These are phyloP conservation scores for Lagenorhynchus albirostris DNA, from an alignment of 2,113 vertebrate genomes.

Conservation along the genomic window DNA sequence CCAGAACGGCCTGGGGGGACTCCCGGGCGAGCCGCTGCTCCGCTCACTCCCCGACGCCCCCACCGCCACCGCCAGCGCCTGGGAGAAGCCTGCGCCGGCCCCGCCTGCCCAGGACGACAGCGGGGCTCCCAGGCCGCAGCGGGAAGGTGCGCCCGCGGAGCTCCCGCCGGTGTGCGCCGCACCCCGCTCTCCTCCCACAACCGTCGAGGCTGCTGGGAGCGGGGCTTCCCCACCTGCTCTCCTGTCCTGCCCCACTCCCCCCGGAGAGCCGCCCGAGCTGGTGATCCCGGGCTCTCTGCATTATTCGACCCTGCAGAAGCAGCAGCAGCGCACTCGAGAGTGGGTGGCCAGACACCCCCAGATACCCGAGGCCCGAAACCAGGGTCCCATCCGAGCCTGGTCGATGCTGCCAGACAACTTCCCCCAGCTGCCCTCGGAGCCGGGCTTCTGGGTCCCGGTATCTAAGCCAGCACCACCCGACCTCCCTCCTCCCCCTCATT, in stretches of 20 bases:
- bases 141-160: neutral
- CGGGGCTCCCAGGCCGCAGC: neutral
- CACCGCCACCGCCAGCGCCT: neutral
- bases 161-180: neutral
- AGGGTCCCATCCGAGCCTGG: neutral
- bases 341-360: slow-evolving; percentile 56
- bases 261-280: neutral
- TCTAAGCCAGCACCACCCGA: neutral
- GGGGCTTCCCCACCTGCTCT: neutral
- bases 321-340: slow-evolving; percentile 54
- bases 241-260: neutral
- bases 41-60: neutral
- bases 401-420: slow-evolving; percentile 36
- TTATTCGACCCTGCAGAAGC: neutral
- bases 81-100: neutral
- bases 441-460: neutral
- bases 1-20: neutral
- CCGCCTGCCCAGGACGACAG: neutral
- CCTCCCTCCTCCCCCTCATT: rapidly evolving
- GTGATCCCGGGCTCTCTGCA: neutral
- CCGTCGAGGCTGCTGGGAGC: neutral
- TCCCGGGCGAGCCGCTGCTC: neutral
- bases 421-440: neutral
- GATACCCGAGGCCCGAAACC: neutral
- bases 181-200: neutral